Evolutionary conservation across 1,140 invertebrate species (phyloP), one percentile per base, ranked within the genome.

Genomic region (Anastatus disparis): DNA sequence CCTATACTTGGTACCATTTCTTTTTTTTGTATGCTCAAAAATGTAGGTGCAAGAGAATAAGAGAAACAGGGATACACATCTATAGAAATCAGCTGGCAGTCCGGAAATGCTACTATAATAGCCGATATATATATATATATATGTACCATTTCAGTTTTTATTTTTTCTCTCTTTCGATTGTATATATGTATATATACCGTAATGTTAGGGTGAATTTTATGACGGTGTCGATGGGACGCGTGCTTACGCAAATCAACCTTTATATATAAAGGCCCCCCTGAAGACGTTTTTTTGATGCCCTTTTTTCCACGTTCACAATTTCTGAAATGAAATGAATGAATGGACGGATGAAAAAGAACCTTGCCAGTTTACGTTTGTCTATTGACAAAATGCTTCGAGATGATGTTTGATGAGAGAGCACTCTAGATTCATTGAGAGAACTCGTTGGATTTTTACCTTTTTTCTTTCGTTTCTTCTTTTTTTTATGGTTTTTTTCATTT

Each of bases 191-290:
- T 29, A 55, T 42, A 44, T 22, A 44, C 22, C 35, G 38, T 65
- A 65, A 27, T 64, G 50, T 20, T 13, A 24, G 24, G 38, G 29
- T 22, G 38, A 20, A 58, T 58, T 40, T 9, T 6, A 13, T 3
- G 20, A 31, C 29, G 46, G 61, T 64, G 35, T 55, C 63, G 63
- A 65, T 53, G 62, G 62, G 29, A 22, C 31, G 40, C 55, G 55
- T 52, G 44, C 55, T 65, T 65, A 65, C 63, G 67, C 67, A 70
- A 70, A 70, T 55, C 58, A 26, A 67, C 15, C 61, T 63, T 20
- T 35, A 31, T 63, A 15, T 42, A 15, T 2, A n/a, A 12, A 20
- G 29, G 56, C 35, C 22, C 15, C 42, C 26, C 4, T 35, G 31
- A 35, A 35, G 59, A 2, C 40, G 40, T 44, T n/a, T n/a, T n/a